Conservation (phyloP, 2,113 vertebrate genomes). For the Malurus cyaneus region DNA sequence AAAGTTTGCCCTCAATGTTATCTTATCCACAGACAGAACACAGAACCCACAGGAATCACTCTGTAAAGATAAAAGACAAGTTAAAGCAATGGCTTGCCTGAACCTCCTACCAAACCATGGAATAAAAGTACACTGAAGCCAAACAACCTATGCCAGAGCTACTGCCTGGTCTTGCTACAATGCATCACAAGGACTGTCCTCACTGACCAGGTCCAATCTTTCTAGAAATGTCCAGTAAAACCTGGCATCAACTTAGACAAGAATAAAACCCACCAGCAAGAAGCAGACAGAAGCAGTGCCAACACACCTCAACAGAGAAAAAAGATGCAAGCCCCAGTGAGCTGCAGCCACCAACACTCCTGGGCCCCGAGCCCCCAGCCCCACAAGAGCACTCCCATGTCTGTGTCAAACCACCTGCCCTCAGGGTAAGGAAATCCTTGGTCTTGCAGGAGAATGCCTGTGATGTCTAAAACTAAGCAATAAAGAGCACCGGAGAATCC, state of each 20-base stretch:
- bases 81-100: background rate
- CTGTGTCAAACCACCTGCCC: background rate
- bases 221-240: background rate
- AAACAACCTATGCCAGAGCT: background rate
- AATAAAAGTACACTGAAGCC: background rate
- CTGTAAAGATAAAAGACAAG: background rate
- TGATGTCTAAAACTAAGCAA: background rate
- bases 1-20: background rate
- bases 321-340: background rate
- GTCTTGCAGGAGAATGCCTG: background rate
- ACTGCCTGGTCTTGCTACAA: background rate
- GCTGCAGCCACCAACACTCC: background rate
- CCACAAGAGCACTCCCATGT: accelerated
- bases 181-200: background rate
- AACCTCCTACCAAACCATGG: background rate
- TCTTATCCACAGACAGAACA: background rate
- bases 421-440: background rate
- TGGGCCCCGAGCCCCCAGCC: background rate
- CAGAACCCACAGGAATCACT: background rate
- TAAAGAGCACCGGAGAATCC: background rate
- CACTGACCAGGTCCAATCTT: background rate
- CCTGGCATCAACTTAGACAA: background rate
- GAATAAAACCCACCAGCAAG: background rate
- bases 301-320: background rate
- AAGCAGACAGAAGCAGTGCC: background rate